These are phyloP conservation scores for Albula goreensis DNA, from an alignment of 2,113 vertebrate genomes.

Conservation along the genomic window DNA sequence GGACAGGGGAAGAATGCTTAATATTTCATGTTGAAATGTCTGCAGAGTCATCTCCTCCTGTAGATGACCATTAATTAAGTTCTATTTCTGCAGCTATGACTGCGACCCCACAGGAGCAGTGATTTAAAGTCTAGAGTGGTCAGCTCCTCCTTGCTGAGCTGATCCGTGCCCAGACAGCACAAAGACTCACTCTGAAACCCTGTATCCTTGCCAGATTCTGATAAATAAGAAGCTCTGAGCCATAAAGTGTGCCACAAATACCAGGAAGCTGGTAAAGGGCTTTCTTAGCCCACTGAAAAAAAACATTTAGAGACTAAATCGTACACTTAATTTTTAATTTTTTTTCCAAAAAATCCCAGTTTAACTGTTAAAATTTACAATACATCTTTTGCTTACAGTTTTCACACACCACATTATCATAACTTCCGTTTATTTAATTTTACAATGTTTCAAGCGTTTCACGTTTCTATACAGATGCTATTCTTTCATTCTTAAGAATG, in stretches of 20 bases:
- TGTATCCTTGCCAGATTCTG: not conserved
- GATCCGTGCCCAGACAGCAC: not conserved
- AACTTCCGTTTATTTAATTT: too few species aligned
- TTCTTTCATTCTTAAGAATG: not conserved
- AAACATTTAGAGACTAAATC: not conserved
- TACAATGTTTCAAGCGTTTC: too few species aligned
- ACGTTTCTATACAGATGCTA: too few species aligned
- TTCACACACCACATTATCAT: too few species aligned
- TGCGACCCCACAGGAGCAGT: not conserved
- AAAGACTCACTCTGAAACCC: not conserved
- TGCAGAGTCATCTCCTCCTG: not conserved
- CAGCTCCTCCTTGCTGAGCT: not conserved
- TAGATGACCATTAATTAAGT: not conserved
- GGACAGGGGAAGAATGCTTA: not conserved
- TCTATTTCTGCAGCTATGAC: not conserved
- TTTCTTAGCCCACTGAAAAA: not conserved
- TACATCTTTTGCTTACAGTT: not conserved
- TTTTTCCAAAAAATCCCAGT: not conserved
- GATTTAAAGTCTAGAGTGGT: not conserved
- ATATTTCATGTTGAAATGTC: not conserved
- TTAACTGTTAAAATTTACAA: not conserved
- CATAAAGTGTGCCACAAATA: not conserved
- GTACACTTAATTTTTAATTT: not conserved
- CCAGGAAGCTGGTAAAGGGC: not conserved
- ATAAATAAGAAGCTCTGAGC: not conserved